A percentile compares a stretch with the other conserved stretches of the same genome.
Evolutionary conservation across 2,888 invertebrate genomes (phyloP).

Genomic region (Rhagonycha fulva): DNA sequence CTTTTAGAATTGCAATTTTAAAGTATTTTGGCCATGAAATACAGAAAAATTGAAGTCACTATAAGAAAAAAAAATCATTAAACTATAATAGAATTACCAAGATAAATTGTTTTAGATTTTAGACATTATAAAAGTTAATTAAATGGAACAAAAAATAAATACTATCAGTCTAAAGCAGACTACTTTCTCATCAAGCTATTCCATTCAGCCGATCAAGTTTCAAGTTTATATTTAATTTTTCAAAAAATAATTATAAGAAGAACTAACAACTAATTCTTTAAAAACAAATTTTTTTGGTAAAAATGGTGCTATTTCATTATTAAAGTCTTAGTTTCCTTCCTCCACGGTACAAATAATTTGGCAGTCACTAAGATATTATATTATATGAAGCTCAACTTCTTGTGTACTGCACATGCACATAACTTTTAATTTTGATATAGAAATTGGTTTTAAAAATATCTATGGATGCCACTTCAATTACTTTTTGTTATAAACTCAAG

Average conservation of each 20-base stretch:
- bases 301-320: no score
- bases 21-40: neutral
- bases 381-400: no score
- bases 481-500: no score
- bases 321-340: no score
- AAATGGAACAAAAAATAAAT: neutral
- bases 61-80: neutral
- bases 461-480: no score
- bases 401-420: no score
- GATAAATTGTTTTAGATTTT: neutral
- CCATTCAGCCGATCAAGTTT: neutral
- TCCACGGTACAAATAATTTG: no score
- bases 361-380: no score
- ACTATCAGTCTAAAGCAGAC: neutral
- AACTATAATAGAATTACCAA: neutral
- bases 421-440: no score
- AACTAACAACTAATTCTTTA: neutral
- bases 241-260: neutral
- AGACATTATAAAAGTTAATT: neutral
- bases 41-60: neutral
- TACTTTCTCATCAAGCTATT: neutral
- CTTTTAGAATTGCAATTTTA: neutral
- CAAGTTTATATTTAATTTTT: neutral
- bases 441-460: no score
- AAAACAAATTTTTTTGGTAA: neutral